These are phyloP conservation scores for Smittia aterrima DNA, from an alignment of 2,888 invertebrate genomes.

Conservation along the genomic window DNA sequence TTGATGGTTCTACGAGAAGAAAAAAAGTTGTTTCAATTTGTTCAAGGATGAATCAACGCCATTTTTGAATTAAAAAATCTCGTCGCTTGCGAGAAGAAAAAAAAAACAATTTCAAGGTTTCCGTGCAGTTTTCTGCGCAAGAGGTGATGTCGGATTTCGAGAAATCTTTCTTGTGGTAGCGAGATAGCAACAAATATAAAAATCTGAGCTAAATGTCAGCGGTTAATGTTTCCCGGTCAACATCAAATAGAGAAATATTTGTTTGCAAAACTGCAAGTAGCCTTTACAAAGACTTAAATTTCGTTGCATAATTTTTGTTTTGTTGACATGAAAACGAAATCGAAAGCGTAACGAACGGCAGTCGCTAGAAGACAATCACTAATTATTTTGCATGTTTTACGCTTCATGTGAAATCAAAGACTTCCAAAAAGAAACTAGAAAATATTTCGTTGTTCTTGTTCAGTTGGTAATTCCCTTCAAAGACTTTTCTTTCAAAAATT, in stretches of 20 bases:
- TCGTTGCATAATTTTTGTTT: neutral
- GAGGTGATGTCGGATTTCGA: neutral
- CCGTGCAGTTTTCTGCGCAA: neutral
- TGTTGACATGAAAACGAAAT: slow-evolving; percentile 26
- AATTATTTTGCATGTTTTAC: slow-evolving; percentile 11
- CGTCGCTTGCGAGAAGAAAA: neutral
- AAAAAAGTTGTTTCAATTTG: neutral
- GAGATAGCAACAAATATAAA: neutral
- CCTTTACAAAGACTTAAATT: neutral
- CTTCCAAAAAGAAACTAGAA: neutral
- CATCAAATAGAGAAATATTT: neutral
- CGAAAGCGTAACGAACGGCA: slow-evolving; percentile 40
- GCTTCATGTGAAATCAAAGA: neutral
- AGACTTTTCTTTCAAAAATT: too few relatives aligned
- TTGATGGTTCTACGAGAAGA: neutral
- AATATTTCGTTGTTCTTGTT: neutral
- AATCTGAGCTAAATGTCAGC: neutral
- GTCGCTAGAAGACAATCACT: slow-evolving; percentile 3
- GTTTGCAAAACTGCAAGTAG: neutral
- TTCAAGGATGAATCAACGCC: slow-evolving; percentile 17
- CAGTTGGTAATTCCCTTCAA: too few relatives aligned
- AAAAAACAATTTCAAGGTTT: slow-evolving; percentile 6
- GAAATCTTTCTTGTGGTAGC: neutral
- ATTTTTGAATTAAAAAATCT: slow-evolving; percentile 8
- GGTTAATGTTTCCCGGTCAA: neutral